Evolutionary conservation across 2,888 invertebrate species (phyloP), one percentile per base, ranked within the genome.

Genomic region (Leptinotarsa peninsularis): DNA sequence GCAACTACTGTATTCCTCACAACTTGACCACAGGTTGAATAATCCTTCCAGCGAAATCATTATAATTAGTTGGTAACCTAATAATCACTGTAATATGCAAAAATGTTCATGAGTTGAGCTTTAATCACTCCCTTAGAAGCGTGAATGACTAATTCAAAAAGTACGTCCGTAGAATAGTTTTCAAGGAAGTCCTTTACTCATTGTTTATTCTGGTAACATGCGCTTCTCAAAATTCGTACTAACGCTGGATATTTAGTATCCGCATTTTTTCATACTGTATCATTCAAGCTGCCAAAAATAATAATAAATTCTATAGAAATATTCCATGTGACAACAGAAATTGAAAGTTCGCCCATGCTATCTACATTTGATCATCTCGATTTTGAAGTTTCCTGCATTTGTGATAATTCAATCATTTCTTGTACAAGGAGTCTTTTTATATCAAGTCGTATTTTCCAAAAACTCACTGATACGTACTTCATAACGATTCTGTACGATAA

Each of bases 41-140:
- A 72, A 76, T 76, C 43, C 52, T 76, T 76, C 73, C 63, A 52
- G 70, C 21, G 68, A 76, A 76, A 63, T 70, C 67, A 76, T 73
- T 71, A 73, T 68, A n/a, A 60, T 73, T 76, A 69, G 63, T 68
- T 50, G 27, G 27, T 60, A 70, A 67, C 43, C 72, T 75, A 75
- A 63, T 75, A 72, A 74, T 66, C 67, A 72, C 71, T 58, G 49
- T 73, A 49, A 67, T 76, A 56, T 73, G 66, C 72, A 75, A 75
- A 72, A 63, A 63, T 69, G 71, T 49, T 58, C 70, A 54, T 7
- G 67, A 49, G 60, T 60, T 27, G 18, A 58, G 60, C 67, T 71
- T 72, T 52, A 52, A 58, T 72, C 66, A 68, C 68, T 60, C 67
- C 71, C 71, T 66, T 72, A 43, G 63, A 50, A 23, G 66, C 52